These are phyloP conservation scores for Mythimna ferrago DNA, from an alignment of 2,888 invertebrate species.

Conservation along the genomic window DNA sequence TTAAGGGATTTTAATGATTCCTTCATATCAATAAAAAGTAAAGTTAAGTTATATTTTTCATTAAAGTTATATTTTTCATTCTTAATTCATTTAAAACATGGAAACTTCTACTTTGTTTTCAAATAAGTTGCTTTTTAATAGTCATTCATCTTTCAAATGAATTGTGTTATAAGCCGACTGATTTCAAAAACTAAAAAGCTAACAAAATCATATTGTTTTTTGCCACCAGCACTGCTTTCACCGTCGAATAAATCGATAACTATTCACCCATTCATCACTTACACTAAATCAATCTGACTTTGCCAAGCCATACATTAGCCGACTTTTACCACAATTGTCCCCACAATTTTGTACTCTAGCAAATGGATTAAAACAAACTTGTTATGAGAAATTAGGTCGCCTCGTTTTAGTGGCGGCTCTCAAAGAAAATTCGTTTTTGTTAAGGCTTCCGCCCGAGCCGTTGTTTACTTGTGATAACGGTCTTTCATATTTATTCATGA, in stretches of 20 bases:
- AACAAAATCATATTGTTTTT: background rate
- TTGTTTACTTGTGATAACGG: conserved; percentile 64
- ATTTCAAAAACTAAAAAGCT: background rate
- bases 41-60: too few relatives aligned
- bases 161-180: too few relatives aligned
- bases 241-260: conserved; percentile 35
- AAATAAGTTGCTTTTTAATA: background rate
- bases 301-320: conserved; percentile 38
- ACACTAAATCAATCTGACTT: conserved; percentile 46
- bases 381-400: conserved; percentile 78
- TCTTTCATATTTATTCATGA: conserved; percentile 73
- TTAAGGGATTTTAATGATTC: too few relatives aligned
- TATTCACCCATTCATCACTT: conserved; percentile 32
- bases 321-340: conserved; percentile 71
- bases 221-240: background rate
- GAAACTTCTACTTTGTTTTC: background rate
- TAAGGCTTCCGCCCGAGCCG: conserved; percentile 65
- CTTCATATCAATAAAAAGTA: too few relatives aligned
- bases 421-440: conserved; percentile 67
- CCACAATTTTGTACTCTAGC: conserved; percentile 75
- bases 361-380: conserved; percentile 82
- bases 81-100: background rate
- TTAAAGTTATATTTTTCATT: too few relatives aligned
- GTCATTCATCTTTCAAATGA: background rate
- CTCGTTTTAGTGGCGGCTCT: conserved; percentile 59